These are phyloP conservation scores for Parauchenoglanis ngamensis DNA, from an alignment of 2,797 vertebrate species.

Conservation along the genomic window DNA sequence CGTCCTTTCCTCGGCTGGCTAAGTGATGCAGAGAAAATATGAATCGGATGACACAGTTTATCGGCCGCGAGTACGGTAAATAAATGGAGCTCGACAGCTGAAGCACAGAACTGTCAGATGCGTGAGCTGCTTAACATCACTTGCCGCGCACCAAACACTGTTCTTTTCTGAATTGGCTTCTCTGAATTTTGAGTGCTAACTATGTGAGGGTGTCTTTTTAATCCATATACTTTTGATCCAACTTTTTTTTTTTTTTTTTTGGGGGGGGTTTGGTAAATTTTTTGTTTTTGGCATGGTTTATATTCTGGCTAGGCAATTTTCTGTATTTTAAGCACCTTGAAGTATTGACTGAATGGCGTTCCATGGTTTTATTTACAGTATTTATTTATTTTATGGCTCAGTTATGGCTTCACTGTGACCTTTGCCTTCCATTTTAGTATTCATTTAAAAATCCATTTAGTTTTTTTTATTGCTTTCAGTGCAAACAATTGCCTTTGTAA, in stretches of 20 bases:
- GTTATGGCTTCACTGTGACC: conserved; percentile 7
- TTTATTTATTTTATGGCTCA: background rate
- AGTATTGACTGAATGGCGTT: background rate
- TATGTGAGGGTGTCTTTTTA: background rate
- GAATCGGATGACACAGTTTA: conserved; percentile 30
- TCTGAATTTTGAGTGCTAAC: too few relatives aligned
- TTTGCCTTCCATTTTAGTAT: conserved; percentile 3
- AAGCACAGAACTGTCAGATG: conserved; percentile 2
- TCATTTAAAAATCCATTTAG: conserved; percentile 8
- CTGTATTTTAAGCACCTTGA: background rate
- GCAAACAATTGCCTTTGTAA: background rate
- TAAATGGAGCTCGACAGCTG: conserved; percentile 23
- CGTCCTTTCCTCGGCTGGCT: conserved; percentile 24
- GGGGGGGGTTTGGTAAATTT: background rate
- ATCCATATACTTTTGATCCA: background rate
- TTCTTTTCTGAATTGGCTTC: background rate
- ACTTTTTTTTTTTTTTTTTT: background rate
- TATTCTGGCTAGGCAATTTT: background rate
- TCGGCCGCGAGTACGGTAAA: conserved; percentile 19
- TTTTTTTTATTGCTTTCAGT: background rate
- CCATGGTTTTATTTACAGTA: background rate
- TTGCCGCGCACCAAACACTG: background rate
- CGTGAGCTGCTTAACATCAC: background rate
- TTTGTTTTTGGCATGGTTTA: background rate
- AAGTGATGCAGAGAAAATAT: conserved; percentile 32